phyloP scores from a whole-genome alignment of 2,797 vertebrate species.

The Gallirallus australis region DNA sequence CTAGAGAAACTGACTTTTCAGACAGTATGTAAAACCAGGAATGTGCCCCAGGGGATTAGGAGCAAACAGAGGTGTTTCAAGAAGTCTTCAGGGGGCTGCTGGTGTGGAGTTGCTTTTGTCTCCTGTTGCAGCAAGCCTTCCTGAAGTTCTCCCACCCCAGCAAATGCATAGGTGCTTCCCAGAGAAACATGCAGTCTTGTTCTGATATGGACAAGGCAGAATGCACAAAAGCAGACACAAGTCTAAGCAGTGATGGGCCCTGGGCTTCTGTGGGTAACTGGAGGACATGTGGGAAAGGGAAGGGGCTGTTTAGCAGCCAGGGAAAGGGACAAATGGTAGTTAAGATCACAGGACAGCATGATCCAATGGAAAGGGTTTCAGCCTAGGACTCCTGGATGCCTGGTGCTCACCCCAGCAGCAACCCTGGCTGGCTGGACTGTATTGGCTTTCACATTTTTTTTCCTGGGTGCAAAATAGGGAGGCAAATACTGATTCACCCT shows the following conservation, averaged over 20 bases:
- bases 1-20: background rate
- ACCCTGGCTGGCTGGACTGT: background rate
- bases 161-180: background rate
- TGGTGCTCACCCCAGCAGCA: background rate
- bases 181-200: background rate
- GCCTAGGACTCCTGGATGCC: background rate
- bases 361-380: background rate
- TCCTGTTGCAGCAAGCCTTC: background rate
- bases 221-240: background rate
- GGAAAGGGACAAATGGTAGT: background rate
- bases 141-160: background rate
- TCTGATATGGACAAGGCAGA: background rate
- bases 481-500: background rate
- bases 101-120: background rate
- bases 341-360: fast-evolving
- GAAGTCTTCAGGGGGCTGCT: background rate
- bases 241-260: background rate
- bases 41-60: background rate
- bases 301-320: background rate
- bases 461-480: background rate
- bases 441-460: background rate
- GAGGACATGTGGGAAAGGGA: background rate
- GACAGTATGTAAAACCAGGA: background rate
- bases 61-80: background rate
- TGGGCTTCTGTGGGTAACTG: background rate